These are phyloP conservation scores for Patella depressa DNA, from an alignment of 2,888 invertebrate species.

Conservation along the genomic window DNA sequence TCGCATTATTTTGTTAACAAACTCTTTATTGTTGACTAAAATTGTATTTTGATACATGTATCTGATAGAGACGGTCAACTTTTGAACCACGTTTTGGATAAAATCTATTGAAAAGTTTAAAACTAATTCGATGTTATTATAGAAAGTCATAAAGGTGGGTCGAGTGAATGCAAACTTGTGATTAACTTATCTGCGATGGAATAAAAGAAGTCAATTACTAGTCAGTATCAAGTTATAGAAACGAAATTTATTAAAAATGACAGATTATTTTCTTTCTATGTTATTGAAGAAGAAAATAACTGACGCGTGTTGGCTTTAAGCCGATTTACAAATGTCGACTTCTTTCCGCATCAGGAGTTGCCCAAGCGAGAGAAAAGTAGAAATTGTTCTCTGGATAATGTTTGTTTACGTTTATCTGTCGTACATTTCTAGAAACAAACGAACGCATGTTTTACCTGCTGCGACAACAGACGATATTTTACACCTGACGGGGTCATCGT, in stretches of 20 bases:
- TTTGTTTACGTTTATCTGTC: slow-evolving; percentile 3
- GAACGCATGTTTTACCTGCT: not conserved
- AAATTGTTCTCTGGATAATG: not conserved
- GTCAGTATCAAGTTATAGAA: not conserved
- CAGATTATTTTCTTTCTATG: slow-evolving; percentile 5
- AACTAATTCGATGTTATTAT: no score
- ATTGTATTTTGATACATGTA: no score
- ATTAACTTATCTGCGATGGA: not conserved
- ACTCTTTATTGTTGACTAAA: no score
- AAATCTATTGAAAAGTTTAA: no score
- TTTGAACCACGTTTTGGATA: no score
- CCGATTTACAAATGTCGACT: not conserved
- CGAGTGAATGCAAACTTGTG: no score
- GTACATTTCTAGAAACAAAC: not conserved
- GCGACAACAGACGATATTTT: not conserved
- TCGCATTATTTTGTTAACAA: no score
- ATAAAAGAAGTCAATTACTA: slow-evolving; percentile 5
- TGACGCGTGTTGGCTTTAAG: not conserved
- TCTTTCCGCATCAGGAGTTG: not conserved
- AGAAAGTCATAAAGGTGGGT: no score
- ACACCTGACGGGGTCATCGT: not conserved
- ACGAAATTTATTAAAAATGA: not conserved
- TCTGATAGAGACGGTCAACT: no score
- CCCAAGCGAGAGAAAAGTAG: not conserved
- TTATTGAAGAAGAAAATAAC: not conserved